Conservation (phyloP, 2,797 vertebrate species). For the Merluccius polli region DNA sequence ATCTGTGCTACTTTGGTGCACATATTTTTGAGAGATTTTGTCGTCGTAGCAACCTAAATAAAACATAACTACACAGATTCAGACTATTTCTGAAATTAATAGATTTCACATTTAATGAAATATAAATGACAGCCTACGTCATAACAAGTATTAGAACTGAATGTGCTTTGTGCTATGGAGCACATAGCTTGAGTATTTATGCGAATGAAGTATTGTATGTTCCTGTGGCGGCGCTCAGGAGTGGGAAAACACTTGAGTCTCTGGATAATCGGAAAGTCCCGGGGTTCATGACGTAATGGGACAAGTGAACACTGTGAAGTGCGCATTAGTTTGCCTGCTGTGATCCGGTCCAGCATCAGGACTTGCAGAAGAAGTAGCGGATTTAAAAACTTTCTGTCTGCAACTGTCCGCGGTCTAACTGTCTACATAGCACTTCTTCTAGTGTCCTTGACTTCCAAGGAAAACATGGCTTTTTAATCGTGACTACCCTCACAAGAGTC, state of each 20-base stretch:
- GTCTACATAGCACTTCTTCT: slow-evolving; percentile 48
- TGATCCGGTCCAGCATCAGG: slow-evolving; percentile 60
- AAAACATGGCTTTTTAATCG: slow-evolving; percentile 63
- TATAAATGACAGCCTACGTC: neutral
- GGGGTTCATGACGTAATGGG: slow-evolving; percentile 61
- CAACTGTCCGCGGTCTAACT: slow-evolving; percentile 49
- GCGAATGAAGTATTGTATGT: neutral
- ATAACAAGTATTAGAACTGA: neutral
- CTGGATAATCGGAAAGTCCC: slow-evolving; percentile 58
- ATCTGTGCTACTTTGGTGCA: neutral
- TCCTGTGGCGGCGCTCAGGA: neutral
- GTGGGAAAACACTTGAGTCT: slow-evolving; percentile 13
- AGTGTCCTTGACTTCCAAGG: slow-evolving; percentile 44
- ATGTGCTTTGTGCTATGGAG: neutral
- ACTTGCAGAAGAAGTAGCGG: slow-evolving; percentile 70
- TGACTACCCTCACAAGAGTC: slow-evolving; percentile 24
- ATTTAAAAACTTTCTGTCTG: slow-evolving; percentile 70
- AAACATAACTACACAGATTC: neutral
- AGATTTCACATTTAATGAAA: neutral
- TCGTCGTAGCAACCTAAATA: neutral
- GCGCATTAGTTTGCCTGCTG: slow-evolving; percentile 55
- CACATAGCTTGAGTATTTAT: neutral
- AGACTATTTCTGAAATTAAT: neutral
- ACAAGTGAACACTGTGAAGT: slow-evolving; percentile 47
- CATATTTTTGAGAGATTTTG: neutral